These are phyloP conservation scores for Bombylius discolor DNA, from an alignment of 2,888 invertebrate species.

Conservation along the genomic window DNA sequence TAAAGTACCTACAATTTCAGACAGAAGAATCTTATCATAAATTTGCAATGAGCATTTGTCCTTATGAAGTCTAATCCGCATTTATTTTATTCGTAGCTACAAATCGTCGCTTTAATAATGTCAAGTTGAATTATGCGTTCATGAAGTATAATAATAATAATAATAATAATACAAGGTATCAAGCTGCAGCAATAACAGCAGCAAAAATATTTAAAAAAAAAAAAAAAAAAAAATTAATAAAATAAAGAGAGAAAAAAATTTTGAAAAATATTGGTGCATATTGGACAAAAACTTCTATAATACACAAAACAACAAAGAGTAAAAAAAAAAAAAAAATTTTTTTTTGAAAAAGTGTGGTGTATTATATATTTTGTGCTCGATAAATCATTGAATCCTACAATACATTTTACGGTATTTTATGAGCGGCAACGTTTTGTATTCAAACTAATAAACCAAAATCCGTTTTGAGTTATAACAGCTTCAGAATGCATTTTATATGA, in stretches of 20 bases:
- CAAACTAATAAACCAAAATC: conserved; percentile 35
- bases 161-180: too few species aligned
- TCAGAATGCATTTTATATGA: conserved; percentile 2
- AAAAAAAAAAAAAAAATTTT: too few species aligned
- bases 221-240: too few species aligned
- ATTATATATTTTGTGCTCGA: conserved; percentile 35
- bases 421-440: conserved; percentile 14
- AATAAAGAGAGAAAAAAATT: too few species aligned
- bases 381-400: conserved; percentile 27
- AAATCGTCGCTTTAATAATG: conserved; percentile 38
- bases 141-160: background rate
- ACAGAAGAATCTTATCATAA: conserved; percentile 20
- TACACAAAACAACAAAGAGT: too few species aligned
- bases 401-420: conserved; percentile 18
- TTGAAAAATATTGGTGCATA: too few species aligned
- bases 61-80: conserved; percentile 37
- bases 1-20: too few species aligned
- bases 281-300: too few species aligned
- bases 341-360: conserved; percentile 18
- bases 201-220: too few species aligned
- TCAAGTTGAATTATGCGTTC: conserved; percentile 33
- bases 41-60: conserved; percentile 34
- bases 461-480: conserved; percentile 32
- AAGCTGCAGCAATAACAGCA: too few species aligned
- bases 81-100: conserved; percentile 37